Evolutionary conservation across 2,888 invertebrate species (phyloP), one percentile per base, ranked within the genome.

Genomic region (Nasonia oneida): DNA sequence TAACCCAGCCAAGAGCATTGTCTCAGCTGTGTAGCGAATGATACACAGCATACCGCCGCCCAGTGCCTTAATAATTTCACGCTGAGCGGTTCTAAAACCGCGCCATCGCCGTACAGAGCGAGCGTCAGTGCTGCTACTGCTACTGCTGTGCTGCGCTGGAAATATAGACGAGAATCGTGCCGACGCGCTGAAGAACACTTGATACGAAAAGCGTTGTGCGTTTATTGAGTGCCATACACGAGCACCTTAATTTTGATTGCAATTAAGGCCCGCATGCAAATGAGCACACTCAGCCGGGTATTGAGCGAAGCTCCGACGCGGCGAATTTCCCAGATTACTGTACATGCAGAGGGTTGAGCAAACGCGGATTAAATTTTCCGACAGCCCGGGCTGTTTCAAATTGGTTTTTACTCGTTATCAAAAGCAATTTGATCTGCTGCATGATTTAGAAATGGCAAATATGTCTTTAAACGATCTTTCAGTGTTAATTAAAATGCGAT

Each of bases 181-280:
- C 6, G 47, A 4, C 18, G 23, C 67, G n/a, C 33, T 79, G 70
- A 81, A 81, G 71, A 70, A 71, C 85, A 81, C 85, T 85, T 81
- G 42, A 70, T 71, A 61, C 37, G 53, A 71, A 73, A 85, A 81
- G 29, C 81, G 70, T 57, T n/a, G 37, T 70, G 53, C 57, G 18
- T 71, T 33, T 42, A 73, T 83, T 42, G n/a, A 78, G 73, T 47
- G 57, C 61, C 61, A 74, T 53, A 57, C n/a, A 75, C n/a, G 53
- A 75, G 70, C 53, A 80, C 53, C 79, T 67, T 39, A 75, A 80
- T 75, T 75, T 67, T 74, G 64, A 80, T 83, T 73, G 79, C 74
- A 84, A 84, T 84, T 79, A 78, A 39, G 74, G 57, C 42, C 29
- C 29, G 53, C 70, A 71, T 70, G 47, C n/a, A 33, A 76, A 57